Conservation (phyloP, 2,113 vertebrate genomes). For the Pampusana beccarii region DNA sequence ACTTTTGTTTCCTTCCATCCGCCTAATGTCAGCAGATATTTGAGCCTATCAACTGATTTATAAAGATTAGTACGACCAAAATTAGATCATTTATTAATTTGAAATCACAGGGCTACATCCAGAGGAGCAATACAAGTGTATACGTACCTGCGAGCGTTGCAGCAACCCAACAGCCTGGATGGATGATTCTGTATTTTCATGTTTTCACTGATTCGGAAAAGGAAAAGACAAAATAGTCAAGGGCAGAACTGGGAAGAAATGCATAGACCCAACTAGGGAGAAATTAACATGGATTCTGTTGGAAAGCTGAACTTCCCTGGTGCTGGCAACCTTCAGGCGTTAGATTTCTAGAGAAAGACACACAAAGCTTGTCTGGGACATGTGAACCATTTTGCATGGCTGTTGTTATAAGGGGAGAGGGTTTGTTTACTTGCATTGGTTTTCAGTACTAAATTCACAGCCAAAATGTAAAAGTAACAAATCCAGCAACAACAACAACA, state of each 20-base stretch:
- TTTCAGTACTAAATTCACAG: background rate
- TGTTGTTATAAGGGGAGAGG: background rate
- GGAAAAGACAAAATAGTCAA: background rate
- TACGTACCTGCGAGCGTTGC: accelerated
- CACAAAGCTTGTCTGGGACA: background rate
- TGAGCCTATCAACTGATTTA: background rate
- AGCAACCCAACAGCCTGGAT: accelerated
- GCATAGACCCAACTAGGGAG: background rate
- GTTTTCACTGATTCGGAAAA: no score
- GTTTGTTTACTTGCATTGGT: background rate
- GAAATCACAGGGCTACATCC: background rate
- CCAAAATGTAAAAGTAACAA: background rate
- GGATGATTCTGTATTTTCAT: accelerated
- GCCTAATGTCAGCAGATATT: background rate
- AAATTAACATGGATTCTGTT: background rate
- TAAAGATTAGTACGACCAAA: background rate
- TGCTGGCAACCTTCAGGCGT: background rate
- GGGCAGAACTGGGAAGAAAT: background rate
- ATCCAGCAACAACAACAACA: background rate
- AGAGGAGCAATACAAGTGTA: accelerated
- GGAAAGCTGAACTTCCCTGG: background rate
- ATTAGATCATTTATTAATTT: background rate
- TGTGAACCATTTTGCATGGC: accelerated
- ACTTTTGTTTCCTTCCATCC: background rate
- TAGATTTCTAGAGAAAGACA: background rate